phyloP scores from a whole-genome alignment of 2,888 invertebrate genomes.

The Neoascia interrupta region DNA sequence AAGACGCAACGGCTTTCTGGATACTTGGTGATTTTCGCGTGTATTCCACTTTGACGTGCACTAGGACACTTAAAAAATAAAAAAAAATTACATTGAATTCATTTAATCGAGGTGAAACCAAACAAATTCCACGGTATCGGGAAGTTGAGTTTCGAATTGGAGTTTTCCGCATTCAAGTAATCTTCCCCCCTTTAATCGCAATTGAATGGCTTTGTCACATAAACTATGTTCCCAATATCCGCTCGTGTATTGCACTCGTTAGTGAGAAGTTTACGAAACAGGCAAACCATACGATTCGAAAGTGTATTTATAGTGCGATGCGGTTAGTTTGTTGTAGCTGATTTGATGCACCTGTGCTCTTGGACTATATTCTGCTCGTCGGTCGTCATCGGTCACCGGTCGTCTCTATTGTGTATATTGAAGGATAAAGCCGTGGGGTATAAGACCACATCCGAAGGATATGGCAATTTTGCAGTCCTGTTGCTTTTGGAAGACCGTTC shows the following conservation, averaged over 20 bases:
- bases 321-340: conserved; percentile 24
- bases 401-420: neutral
- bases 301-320: conserved; percentile 5
- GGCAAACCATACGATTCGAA: no score
- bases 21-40: no score
- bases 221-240: conserved; percentile 26
- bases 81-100: no score
- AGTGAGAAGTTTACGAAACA: neutral
- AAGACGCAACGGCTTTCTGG: conserved; percentile 17
- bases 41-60: no score
- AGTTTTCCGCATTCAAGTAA: conserved; percentile 37
- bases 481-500: conserved; percentile 78
- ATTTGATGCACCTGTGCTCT: conserved; percentile 46
- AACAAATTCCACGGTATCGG: conserved; percentile 46
- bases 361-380: conserved; percentile 27
- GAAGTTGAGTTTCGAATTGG: conserved; percentile 44
- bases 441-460: neutral
- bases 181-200: conserved; percentile 46
- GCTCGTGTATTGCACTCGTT: conserved; percentile 16
- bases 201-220: conserved; percentile 29
- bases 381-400: no score
- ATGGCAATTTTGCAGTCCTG: conserved; percentile 78
- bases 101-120: conserved; percentile 61
- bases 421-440: conserved; percentile 21
- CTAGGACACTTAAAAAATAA: no score